Percentiles rank a stretch among this genome's conserved stretches.
phyloP scores from a whole-genome alignment of 64 coral and sea anemone species.

The Acropora tenuis region DNA sequence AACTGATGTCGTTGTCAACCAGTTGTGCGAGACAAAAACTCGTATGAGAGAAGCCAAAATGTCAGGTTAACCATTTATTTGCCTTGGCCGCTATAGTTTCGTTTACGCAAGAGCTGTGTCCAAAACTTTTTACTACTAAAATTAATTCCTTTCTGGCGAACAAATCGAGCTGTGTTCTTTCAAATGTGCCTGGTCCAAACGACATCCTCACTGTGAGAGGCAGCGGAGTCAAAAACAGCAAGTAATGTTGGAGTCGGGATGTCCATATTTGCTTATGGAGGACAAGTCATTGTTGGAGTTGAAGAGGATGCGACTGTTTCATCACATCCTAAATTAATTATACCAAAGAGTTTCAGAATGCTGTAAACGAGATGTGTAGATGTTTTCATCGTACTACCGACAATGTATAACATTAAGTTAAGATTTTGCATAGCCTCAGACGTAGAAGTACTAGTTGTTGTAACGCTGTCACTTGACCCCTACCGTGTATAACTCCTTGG shows the following conservation, averaged over 20 bases:
- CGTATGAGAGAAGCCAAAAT: conserved; percentile 72
- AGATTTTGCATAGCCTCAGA: too few relatives aligned
- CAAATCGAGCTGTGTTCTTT: conserved; percentile 82
- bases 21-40: conserved; percentile 69
- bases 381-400: background rate
- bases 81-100: conserved; percentile 49
- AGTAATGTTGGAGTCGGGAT: conserved; percentile 77
- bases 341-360: conserved; percentile 72
- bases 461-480: too few relatives aligned
- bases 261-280: conserved; percentile 79
- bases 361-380: conserved; percentile 61
- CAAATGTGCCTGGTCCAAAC: conserved; percentile 91
- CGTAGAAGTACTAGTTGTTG: too few relatives aligned
- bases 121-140: conserved; percentile 61
- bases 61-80: conserved; percentile 84
- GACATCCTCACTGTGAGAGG: conserved; percentile 49
- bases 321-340: conserved; percentile 67
- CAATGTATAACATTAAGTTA: too few relatives aligned
- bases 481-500: too few relatives aligned
- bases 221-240: conserved; percentile 36
- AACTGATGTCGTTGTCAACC: conserved; percentile 46
- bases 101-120: conserved; percentile 63
- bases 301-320: conserved; percentile 66
- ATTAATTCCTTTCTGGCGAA: conserved; percentile 26
- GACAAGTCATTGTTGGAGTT: conserved; percentile 74